Base-by-base conservation (phyloP, 1,140 invertebrate species). In the Trichonephila clavata region DNA sequence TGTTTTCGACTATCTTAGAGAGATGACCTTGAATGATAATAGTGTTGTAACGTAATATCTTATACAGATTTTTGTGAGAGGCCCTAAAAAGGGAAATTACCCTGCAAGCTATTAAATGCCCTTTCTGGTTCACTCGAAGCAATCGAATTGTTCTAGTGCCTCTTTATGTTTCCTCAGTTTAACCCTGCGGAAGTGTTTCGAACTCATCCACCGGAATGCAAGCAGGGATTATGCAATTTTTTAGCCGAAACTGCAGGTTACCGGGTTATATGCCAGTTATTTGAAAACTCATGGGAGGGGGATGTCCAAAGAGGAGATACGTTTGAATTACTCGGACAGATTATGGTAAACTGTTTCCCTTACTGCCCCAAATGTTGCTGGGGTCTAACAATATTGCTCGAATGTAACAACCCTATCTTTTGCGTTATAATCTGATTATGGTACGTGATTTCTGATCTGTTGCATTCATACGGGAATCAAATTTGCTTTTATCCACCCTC, bases 281-380 rank as follows among this genome's bases (percentile, higher is more conserved):
- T 63, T 16, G 16, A 21, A 20, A 63, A 63, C 14, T 63, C 6
- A 63, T 5, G 50, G 50, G 10, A 50, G 50, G 61, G 61, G 32
- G 32, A 39, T 77, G 27, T 77, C 71, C 71, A 13, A 5, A 32
- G 71, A 77, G 71, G 71, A 77, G 71, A 77, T 77, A 77, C 71
- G 71, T 77, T 77, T 77, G 71, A 77, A 39, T 77, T 77, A 77
- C 27, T 77, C 71, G 71, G 71, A 39, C 71, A 32, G 71, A 77
- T 77, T 77, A 77, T 27, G 32, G 27, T 6, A 39, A 77, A 77
- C 32, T 77, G 71, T 77, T 77, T 77, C 27, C 18, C 71, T 77
- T 77, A 32, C 27, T 77, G 71, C 27, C 27, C 71, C 32, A 39
- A 39, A 77, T 77, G 71, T 77, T 32, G 7, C 71, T 13, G 2